Evolutionary conservation across 2,888 invertebrate genomes (phyloP).

Genomic region (Brachyptera risi): DNA sequence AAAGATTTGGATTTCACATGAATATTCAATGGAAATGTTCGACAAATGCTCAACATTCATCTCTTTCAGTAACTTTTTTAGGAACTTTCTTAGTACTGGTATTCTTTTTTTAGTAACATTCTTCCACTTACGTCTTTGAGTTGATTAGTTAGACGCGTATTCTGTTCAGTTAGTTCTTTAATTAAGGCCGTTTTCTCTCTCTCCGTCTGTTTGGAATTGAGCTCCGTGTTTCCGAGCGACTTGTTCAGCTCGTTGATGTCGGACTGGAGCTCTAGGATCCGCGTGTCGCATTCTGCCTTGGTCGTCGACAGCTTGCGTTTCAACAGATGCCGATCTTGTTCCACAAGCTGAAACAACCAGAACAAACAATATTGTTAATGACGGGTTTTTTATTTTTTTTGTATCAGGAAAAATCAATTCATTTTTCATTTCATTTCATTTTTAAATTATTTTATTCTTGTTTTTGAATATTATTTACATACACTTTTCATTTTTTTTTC

Average conservation of each 20-base stretch:
- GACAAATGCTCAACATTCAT: no score
- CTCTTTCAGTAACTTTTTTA: no score
- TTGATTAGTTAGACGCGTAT: constrained; percentile 78
- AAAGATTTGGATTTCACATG: no score
- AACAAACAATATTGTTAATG: not conserved
- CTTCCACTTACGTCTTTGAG: constrained; percentile 71
- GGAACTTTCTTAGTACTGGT: no score
- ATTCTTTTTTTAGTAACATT: no score
- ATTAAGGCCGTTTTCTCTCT: constrained; percentile 76
- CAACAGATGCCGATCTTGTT: constrained; percentile 88
- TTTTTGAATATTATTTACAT: no score
- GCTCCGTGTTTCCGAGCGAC: constrained; percentile 59
- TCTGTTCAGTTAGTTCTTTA: constrained; percentile 82
- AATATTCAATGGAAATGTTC: no score
- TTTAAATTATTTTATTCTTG: no score
- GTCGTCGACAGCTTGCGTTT: constrained; percentile 79
- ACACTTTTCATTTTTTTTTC: no score
- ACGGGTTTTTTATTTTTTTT: not conserved
- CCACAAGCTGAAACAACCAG: constrained; percentile 64
- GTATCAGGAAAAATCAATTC: no score
- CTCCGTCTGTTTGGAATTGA: constrained; percentile 45
- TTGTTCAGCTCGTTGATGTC: constrained; percentile 77
- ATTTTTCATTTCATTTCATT: no score
- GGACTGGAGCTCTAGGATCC: constrained; percentile 80
- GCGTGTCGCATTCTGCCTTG: constrained; percentile 84